Base-by-base conservation (phyloP, 2,797 vertebrate genomes). In the Gallinago nigripennis region DNA sequence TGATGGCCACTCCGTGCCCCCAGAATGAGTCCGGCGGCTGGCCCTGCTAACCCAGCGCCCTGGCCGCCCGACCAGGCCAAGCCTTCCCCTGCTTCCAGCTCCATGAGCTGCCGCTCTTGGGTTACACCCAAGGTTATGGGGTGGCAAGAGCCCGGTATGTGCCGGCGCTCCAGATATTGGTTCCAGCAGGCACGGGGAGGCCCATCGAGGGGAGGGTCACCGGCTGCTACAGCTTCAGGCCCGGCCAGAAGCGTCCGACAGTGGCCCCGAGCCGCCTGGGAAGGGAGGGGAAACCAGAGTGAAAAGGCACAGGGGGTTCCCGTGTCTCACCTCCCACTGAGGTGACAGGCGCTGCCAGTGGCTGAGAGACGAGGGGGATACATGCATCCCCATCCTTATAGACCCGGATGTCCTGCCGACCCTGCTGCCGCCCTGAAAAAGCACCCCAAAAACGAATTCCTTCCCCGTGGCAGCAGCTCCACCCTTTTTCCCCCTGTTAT, bases 171-270 rank as follows among this genome's bases (percentile, higher is more conserved):
- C 1, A 4, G 39, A 84, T 80, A 45, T 77, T 93, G 95, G 91
- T 43, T 81, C 2, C 11, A 79, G 70, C 27, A 82, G 73, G 75
- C 71, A 18, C 2, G 14, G 61, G 39, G 57, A 82, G 50, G 72
- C 53, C 43, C 0, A n/a, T 88, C 71, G 78, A 88, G 70, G 94
- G 93, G 91, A 95, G 58, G 30, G 92, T 94, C 94, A 97, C 87
- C 6, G 31, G 96, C 95, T 97, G 76, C 95, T 86, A 82, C 93
- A 91, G 97, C 96, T 83, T 78, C 86, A 91, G 79, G 92, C 95
- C 89, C 8, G 33, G 82, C 94, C 87, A 93, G 91, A 94, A 82
- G 86, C 46, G 31, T 97, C 96, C 8, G 21, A 91, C 79, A 66
- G 90, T 65, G 4, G 46, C 72, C 73, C 63, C 0, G 21, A 84